phyloP scores from a whole-genome alignment of 2,797 vertebrate genomes.

The Thaleichthys pacificus region DNA sequence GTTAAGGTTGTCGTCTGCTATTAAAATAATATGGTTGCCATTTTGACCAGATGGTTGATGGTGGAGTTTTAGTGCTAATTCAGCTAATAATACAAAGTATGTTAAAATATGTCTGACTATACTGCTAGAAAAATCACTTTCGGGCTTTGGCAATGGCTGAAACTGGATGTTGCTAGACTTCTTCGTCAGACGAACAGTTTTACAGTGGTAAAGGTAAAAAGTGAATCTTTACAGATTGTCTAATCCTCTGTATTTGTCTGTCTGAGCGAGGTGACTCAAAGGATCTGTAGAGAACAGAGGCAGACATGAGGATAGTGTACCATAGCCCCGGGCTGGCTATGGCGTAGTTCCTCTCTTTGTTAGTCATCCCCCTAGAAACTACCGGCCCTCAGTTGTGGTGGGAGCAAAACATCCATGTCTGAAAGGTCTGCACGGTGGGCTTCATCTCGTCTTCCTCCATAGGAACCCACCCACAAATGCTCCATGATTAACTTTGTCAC shows the following conservation, averaged over 20 bases:
- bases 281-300: slow-evolving; percentile 33
- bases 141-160: neutral
- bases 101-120: slow-evolving; percentile 2
- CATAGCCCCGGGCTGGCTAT: slow-evolving; percentile 22
- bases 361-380: slow-evolving; percentile 44
- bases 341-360: slow-evolving; percentile 38
- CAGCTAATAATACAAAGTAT: slow-evolving; percentile 3
- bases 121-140: neutral
- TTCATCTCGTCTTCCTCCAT: slow-evolving; percentile 8
- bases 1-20: no score
- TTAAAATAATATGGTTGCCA: neutral
- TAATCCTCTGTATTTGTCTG: slow-evolving; percentile 54
- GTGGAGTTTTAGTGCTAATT: slow-evolving; percentile 17
- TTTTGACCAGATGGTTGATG: slow-evolving; percentile 15
- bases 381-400: slow-evolving; percentile 29
- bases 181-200: slow-evolving; percentile 27
- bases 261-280: slow-evolving; percentile 52
- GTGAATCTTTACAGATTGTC: slow-evolving; percentile 32
- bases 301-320: slow-evolving; percentile 16
- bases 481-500: neutral
- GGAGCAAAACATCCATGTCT: slow-evolving; percentile 20
- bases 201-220: slow-evolving; percentile 3
- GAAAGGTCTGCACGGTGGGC: slow-evolving; percentile 25
- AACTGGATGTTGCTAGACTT: slow-evolving; percentile 16
- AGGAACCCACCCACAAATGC: neutral